A percentile compares a stretch with the other conserved stretches of the same genome.
phyloP scores from a whole-genome alignment of 2,797 vertebrate species.

The Pangasius sanitwongsei region DNA sequence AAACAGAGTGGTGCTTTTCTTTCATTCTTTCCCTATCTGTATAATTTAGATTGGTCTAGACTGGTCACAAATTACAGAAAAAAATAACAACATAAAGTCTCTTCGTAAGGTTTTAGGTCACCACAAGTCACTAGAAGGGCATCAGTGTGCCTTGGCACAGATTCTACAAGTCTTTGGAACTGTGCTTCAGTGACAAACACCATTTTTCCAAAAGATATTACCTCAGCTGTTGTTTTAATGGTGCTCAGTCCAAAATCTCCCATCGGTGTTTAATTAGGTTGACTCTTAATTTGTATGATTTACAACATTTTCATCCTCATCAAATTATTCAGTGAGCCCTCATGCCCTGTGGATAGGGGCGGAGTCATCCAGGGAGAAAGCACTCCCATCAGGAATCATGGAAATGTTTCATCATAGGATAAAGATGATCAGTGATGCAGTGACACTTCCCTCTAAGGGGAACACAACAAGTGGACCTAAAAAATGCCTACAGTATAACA shows the following conservation, averaged over 20 bases:
- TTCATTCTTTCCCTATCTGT: not conserved
- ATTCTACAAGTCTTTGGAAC: not conserved
- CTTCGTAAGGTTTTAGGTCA: not conserved
- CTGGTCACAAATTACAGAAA: not conserved
- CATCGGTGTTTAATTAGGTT: not conserved
- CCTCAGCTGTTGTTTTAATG: not conserved
- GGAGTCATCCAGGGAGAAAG: not conserved
- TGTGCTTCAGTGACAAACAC: not conserved
- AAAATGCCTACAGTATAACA: not conserved
- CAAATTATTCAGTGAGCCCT: not conserved
- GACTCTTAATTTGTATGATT: not conserved
- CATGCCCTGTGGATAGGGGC: not conserved
- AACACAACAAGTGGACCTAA: not conserved
- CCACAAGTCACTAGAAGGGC: not conserved
- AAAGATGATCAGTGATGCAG: not conserved
- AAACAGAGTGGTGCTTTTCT: conserved; percentile 65
- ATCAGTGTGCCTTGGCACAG: not conserved
- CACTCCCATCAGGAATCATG: not conserved
- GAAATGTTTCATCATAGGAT: not conserved
- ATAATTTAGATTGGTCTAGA: not conserved
- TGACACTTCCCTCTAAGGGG: not conserved
- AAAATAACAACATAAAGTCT: not conserved
- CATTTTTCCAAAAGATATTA: not conserved
- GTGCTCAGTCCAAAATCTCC: not conserved
- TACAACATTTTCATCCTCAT: not conserved